These are phyloP conservation scores for Stenoptilia bipunctidactyla DNA, from an alignment of 2,888 invertebrate genomes.

Conservation along the genomic window DNA sequence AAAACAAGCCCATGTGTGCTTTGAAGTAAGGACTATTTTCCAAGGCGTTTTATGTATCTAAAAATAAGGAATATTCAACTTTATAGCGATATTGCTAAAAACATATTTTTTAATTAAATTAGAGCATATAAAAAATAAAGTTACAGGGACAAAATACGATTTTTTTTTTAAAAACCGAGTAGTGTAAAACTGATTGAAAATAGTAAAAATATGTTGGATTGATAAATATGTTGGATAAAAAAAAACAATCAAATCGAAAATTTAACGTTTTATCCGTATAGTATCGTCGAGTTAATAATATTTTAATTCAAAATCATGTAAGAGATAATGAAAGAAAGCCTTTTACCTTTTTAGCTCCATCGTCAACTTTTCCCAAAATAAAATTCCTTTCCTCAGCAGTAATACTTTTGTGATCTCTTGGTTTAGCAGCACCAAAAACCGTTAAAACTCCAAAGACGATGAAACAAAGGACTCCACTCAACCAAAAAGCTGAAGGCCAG, in stretches of 20 bases:
- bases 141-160: no score
- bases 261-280: no score
- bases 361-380: slow-evolving; percentile 35
- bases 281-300: no score
- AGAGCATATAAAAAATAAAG: no score
- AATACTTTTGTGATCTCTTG: slow-evolving; percentile 49
- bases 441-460: slow-evolving; percentile 52
- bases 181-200: no score
- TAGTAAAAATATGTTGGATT: no score
- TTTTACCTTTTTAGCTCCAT: slow-evolving; percentile 21
- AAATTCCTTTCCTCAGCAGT: slow-evolving; percentile 53
- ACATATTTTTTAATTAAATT: not conserved
- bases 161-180: no score
- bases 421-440: slow-evolving; percentile 56
- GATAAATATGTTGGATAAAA: no score
- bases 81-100: not conserved
- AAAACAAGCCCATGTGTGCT: slow-evolving; percentile 63
- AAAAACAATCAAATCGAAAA: no score
- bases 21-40: slow-evolving; percentile 62
- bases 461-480: slow-evolving; percentile 63
- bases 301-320: no score
- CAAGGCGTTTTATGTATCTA: slow-evolving; percentile 51
- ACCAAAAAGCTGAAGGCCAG: slow-evolving; percentile 78
- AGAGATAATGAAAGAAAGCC: no score
- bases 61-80: slow-evolving; percentile 8